Percentiles rank a stretch among this genome's conserved stretches.
Conservation (phyloP, 2,888 invertebrate genomes). For the Hyles lineata region DNA sequence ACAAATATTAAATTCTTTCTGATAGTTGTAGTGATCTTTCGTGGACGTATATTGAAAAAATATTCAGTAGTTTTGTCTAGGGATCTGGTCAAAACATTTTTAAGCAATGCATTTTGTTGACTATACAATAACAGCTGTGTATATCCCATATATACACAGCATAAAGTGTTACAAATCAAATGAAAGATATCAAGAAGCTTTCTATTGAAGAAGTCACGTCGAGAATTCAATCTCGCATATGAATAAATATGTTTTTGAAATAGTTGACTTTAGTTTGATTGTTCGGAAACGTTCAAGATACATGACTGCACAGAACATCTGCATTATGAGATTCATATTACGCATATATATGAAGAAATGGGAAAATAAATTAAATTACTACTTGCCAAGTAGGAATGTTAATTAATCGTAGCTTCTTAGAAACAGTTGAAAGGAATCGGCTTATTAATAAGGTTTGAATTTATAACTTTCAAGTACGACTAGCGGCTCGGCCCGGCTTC, state of each 20-base stretch:
- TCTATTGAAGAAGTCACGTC: not conserved
- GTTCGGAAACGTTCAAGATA: not conserved
- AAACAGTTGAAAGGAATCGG: not conserved
- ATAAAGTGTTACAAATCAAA: not conserved
- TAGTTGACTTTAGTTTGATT: not conserved
- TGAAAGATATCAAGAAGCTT: not conserved
- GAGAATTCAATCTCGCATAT: constrained; percentile 14
- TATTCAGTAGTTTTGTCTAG: too few species aligned
- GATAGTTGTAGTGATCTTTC: too few species aligned
- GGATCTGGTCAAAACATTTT: too few species aligned
- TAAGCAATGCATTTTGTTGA: not conserved
- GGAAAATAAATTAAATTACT: not conserved
- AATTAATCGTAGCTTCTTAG: not conserved
- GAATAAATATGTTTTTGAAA: constrained; percentile 16
- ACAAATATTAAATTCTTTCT: too few species aligned
- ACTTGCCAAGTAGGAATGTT: not conserved
- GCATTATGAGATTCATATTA: not conserved
- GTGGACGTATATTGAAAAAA: too few species aligned
- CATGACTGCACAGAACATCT: not conserved
- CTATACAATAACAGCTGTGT: not conserved
- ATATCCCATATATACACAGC: too few species aligned
- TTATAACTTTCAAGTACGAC: not conserved
- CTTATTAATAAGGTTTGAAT: not conserved
- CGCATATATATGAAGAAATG: not conserved
- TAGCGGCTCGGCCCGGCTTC: too few species aligned